A percentile compares a stretch with the other conserved stretches of the same genome.
phyloP scores from a whole-genome alignment of 2,888 invertebrate genomes.

The Luffia ferchaultella region DNA sequence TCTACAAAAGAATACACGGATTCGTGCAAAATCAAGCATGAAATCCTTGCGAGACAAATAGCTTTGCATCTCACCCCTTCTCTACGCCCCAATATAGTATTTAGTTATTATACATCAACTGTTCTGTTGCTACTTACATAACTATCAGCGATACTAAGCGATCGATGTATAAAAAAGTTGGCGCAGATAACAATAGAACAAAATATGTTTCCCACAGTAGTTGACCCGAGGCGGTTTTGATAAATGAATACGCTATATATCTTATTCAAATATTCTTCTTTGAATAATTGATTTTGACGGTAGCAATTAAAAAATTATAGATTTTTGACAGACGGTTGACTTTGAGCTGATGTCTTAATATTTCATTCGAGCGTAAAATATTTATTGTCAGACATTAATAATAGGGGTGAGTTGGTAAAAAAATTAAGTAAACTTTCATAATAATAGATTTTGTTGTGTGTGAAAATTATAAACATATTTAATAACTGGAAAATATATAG shows the following conservation, averaged over 20 bases:
- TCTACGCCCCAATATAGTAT: background rate
- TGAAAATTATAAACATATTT: no score
- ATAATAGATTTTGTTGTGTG: no score
- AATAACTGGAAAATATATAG: no score
- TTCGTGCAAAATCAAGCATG: slow-evolving; percentile 35
- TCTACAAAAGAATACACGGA: slow-evolving; percentile 8
- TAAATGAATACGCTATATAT: slow-evolving; percentile 38
- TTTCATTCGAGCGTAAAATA: background rate
- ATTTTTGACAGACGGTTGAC: slow-evolving; percentile 33
- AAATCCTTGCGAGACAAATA: slow-evolving; percentile 20
- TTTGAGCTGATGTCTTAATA: no score
- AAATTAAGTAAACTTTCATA: no score
- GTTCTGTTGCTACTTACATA: background rate
- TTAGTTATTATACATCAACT: background rate
- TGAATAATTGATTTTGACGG: slow-evolving; percentile 54
- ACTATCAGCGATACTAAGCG: slow-evolving; percentile 7
- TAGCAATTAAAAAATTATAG: slow-evolving; percentile 39
- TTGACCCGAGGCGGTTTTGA: slow-evolving; percentile 26
- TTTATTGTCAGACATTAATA: no score
- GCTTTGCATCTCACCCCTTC: slow-evolving; percentile 2
- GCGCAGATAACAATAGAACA: background rate
- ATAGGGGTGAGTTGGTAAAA: no score
- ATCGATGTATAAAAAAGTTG: background rate
- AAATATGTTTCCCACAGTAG: slow-evolving; percentile 9
- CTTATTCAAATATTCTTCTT: slow-evolving; percentile 48